phyloP scores from a whole-genome alignment of 2,113 vertebrate genomes.

The Cynocephalus volans region DNA sequence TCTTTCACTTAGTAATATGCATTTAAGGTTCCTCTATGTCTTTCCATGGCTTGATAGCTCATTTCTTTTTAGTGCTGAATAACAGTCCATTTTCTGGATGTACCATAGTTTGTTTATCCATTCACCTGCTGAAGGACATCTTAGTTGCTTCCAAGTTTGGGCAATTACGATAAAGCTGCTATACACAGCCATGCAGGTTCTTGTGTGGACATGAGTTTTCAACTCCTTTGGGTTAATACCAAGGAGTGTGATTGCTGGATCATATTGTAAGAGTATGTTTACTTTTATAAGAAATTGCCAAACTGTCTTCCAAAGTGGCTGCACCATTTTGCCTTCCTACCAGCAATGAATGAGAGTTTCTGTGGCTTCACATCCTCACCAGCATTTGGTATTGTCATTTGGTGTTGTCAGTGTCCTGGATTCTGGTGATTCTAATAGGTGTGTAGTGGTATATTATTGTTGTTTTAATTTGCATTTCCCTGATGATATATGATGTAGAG shows the following conservation, averaged over 20 bases:
- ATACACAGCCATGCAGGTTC: too few species aligned
- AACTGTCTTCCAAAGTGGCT: background rate
- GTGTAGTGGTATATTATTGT: too few species aligned
- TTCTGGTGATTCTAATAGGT: too few species aligned
- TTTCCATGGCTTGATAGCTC: background rate
- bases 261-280: background rate
- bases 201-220: background rate
- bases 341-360: background rate
- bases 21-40: background rate
- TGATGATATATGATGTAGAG: too few species aligned
- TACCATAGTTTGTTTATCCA: too few species aligned
- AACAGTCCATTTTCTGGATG: too few species aligned
- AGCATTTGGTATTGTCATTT: background rate
- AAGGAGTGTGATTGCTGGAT: background rate
- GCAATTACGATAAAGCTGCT: too few species aligned
- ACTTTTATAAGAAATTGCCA: background rate
- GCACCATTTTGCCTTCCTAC: background rate
- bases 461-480: too few species aligned
- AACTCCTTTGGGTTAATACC: background rate
- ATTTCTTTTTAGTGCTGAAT: background rate
- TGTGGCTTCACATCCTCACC: background rate
- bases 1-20: background rate
- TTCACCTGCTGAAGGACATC: too few species aligned
- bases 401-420: too few species aligned
- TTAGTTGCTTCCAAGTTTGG: too few species aligned